These are phyloP conservation scores for Xestia ashworthii DNA, from an alignment of 2,888 invertebrate species.

Conservation along the genomic window DNA sequence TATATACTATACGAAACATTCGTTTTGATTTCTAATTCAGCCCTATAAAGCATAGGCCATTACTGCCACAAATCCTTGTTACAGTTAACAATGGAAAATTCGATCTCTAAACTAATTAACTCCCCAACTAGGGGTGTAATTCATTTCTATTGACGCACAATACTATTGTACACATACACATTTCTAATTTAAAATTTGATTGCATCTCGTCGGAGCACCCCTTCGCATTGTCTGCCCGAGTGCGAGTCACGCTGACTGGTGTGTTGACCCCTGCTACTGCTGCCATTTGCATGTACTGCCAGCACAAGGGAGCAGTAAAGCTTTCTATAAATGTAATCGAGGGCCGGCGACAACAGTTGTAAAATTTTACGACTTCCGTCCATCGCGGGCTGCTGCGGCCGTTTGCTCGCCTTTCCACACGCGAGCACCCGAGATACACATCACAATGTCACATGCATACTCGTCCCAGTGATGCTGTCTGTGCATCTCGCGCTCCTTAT, in stretches of 20 bases:
- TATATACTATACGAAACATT: slow-evolving; percentile 35
- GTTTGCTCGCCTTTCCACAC: slow-evolving; percentile 62
- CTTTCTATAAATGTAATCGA: slow-evolving; percentile 78
- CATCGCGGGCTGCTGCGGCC: slow-evolving; percentile 58
- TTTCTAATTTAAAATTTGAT: slow-evolving; percentile 81
- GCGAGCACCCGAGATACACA: slow-evolving; percentile 42
- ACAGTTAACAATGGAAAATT: slow-evolving; percentile 63
- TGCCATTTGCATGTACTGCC: slow-evolving; percentile 68
- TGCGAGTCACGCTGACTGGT: slow-evolving; percentile 63
- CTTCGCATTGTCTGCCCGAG: slow-evolving; percentile 57
- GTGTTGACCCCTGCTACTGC: slow-evolving; percentile 68
- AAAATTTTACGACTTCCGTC: slow-evolving; percentile 82
- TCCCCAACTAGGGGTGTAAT: slow-evolving; percentile 71
- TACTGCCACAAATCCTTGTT: slow-evolving; percentile 53
- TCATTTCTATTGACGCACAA: slow-evolving; percentile 74
- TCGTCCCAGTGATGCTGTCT: slow-evolving; percentile 29
- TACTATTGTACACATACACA: slow-evolving; percentile 73
- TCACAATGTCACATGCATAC: slow-evolving; percentile 51
- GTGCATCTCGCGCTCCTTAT: slow-evolving; percentile 66
- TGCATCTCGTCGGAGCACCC: slow-evolving; percentile 67
- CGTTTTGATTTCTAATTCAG: slow-evolving; percentile 46
- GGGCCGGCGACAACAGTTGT: slow-evolving; percentile 73
- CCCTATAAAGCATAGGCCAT: slow-evolving; percentile 31
- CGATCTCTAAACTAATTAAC: slow-evolving; percentile 75
- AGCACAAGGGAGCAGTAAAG: slow-evolving; percentile 74